Evolutionary conservation across 64 coral and sea anemone genomes (phyloP).

Genomic region (Catalaphyllia jardinei): DNA sequence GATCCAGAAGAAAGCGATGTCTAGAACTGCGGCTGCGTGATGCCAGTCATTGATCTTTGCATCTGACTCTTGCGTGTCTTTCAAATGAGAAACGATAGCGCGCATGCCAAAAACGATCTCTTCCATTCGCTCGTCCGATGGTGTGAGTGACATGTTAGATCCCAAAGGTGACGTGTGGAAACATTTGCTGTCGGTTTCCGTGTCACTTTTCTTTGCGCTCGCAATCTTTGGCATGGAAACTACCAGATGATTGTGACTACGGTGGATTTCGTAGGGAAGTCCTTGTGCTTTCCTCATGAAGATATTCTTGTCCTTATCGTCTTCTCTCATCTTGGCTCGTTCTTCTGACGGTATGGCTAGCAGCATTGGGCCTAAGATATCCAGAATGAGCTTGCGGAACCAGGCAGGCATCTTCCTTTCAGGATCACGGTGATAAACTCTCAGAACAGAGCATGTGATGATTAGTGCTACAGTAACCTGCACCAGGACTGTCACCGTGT

Average conservation of each 20-base stretch:
- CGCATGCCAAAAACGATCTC: constrained; percentile 55
- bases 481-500: constrained; percentile 76
- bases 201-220: not conserved
- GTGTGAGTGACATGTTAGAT: constrained; percentile 50
- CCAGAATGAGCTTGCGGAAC: constrained; percentile 69
- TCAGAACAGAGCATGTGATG: constrained; percentile 69
- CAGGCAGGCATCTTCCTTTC: constrained; percentile 60
- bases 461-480: constrained; percentile 73
- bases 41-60: constrained; percentile 65
- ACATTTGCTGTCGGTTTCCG: constrained; percentile 30
- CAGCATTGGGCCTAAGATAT: constrained; percentile 73
- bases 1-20: constrained; percentile 78
- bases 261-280: constrained; percentile 37
- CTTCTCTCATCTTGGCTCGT: not conserved
- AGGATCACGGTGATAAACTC: constrained; percentile 69
- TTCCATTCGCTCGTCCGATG: constrained; percentile 23
- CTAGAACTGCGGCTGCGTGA: constrained; percentile 81
- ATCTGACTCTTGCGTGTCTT: constrained; percentile 51
- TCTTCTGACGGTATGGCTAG: constrained; percentile 57
- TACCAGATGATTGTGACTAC: constrained; percentile 28
- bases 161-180: constrained; percentile 27
- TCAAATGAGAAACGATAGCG: constrained; percentile 65
- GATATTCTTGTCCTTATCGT: not conserved
- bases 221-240: constrained; percentile 39
- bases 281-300: constrained; percentile 38